Evolutionary conservation across 2,113 vertebrate species (phyloP), one percentile per base, ranked within the genome.

Genomic region (Fukomys damarensis): DNA sequence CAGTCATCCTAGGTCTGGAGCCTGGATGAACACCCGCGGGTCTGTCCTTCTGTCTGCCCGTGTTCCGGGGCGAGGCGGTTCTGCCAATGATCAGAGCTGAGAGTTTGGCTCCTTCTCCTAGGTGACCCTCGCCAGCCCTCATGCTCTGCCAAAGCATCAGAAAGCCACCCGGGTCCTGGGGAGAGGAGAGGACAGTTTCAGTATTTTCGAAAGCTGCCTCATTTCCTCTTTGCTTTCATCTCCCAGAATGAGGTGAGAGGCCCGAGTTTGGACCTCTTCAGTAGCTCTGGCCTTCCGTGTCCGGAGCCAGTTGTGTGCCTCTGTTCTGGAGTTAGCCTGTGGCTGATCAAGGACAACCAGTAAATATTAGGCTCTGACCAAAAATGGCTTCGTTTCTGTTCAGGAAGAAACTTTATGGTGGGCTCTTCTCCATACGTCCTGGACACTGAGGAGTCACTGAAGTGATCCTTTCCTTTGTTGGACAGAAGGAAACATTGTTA

Each of bases 331-430:
- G 28, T 85, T 89, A 56, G 41, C 65, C 54, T 80, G 20, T 59
- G 86, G 43, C 35, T 85, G 85, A 61, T 65, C 6, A 22, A 46
- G n/a, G 38, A 65, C 13, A 41, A 14, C 54, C 52, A n/a, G 9
- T 70, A 79, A 32, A 12, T 80, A 43, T 28, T 92, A 74, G 66
- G 35, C 54, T 93, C 0, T 72, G 26, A 83, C 41, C 82, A 38
- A 83, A 83, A 65, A 77, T 86, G 41, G 46, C 22, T 95, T 91
- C 5, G 17, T 85, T 94, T 58, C 17, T 95, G 16, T 72, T 88
- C 79, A 58, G 54, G 88, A 88, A 92, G 58, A 72, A 35, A 70
- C 52, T 79, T 86, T 80, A 59, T 8, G 28, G 65, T 56, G 32
- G 54, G 41, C 1, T 65, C 28, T 91, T n/a, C 7, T 91, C 63